Evolutionary conservation across 2,888 invertebrate species (phyloP).

Genomic region (Brenthis hecate): DNA sequence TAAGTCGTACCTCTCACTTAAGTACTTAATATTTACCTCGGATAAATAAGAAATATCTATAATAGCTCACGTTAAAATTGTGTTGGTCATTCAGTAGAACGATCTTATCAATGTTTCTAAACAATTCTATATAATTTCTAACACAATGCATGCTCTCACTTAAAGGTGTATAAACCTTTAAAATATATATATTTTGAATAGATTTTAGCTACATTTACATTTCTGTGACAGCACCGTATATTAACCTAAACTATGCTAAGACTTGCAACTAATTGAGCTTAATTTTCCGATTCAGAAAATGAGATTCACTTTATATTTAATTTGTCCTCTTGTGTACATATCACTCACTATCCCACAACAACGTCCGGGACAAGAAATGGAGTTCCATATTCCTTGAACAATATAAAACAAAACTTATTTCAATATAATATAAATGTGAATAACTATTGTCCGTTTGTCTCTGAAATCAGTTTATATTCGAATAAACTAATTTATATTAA

Average conservation of each 20-base stretch:
- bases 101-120: too few relatives aligned
- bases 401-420: too few relatives aligned
- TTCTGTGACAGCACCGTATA: slow-evolving; percentile 19
- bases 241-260: slow-evolving; percentile 30
- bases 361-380: not conserved
- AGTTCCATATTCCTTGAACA: too few relatives aligned
- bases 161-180: not conserved
- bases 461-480: slow-evolving; percentile 3
- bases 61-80: too few relatives aligned
- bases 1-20: too few relatives aligned
- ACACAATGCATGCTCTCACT: not conserved
- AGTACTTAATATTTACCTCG: too few relatives aligned
- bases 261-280: slow-evolving; percentile 41
- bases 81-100: too few relatives aligned
- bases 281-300: slow-evolving; percentile 17
- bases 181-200: not conserved
- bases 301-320: slow-evolving; percentile 36
- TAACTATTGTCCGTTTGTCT: slow-evolving; percentile 4
- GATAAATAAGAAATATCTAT: too few relatives aligned
- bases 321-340: slow-evolving; percentile 30
- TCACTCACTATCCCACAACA: not conserved
- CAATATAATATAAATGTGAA: not conserved
- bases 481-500: slow-evolving; percentile 10
- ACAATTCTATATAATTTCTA: too few relatives aligned
- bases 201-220: not conserved